Base-by-base conservation (phyloP, 1,140 invertebrate species). In the Tenebrio molitor region DNA sequence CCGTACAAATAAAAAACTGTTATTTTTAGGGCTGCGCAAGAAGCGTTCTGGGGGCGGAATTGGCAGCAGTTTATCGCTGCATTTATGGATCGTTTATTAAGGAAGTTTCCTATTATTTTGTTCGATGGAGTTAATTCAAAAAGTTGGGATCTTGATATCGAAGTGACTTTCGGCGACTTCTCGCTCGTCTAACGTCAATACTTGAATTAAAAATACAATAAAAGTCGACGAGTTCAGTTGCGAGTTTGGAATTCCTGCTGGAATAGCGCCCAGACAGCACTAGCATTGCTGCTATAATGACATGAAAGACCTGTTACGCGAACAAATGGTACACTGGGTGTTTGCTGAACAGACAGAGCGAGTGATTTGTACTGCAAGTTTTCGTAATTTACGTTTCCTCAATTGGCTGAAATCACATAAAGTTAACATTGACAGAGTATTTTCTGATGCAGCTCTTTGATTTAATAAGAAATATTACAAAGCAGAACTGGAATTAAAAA, bases 121-220 rank as follows among this genome's bases (percentile, higher is more conserved):
- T 2, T 12, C 36, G 21, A 12, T 6, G 12, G 23, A 58, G 23
- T 58, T 58, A 58, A 58, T 58, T 58, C 23, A 58, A 58, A 58
- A 58, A 58, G 50, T 58, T 50, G 17, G 44, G n/a, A n/a, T n/a
- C n/a, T 50, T 50, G 14, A 15, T 29, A 15, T 58, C 50, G 21
- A 25, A 58, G 50, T 16, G 23, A 25, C 50, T 58, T 50, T 50
- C n/a, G 44, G 50, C 19, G 44, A 58, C 23, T 58, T 58, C 15
- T 58, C 23, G 50, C 23, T 29, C 12, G 23, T 12, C 23, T 17
- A 2, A n/a, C n/a, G 10, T 58, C 50, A 58, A 58, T 58, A 4
- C 50, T 58, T 58, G 10, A 29, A 58, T 58, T 58, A 58, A 58
- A 58, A 25, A 58, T 33, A 58, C 50, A 58, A 50, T 21, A 50